Evolutionary conservation across 2,113 vertebrate genomes (phyloP).

Genomic region (Zosterops pallidus): DNA sequence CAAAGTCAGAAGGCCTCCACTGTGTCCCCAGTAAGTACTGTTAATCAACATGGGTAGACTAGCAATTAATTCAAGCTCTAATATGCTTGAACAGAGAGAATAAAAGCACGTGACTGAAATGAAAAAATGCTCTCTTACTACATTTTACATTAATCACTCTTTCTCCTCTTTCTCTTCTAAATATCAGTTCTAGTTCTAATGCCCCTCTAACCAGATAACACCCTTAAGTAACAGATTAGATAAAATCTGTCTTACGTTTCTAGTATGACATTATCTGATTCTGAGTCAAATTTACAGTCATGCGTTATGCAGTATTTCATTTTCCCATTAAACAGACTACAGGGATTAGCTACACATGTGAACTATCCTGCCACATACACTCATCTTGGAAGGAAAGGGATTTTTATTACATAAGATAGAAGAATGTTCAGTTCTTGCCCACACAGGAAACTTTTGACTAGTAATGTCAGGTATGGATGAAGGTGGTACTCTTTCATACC

Average conservation of each 20-base stretch:
- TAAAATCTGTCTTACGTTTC: background rate
- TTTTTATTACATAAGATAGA: constrained; percentile 31
- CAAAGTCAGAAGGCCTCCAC: background rate
- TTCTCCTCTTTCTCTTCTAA: background rate
- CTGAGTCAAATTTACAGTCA: background rate
- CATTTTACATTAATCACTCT: background rate
- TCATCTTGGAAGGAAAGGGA: constrained; percentile 7
- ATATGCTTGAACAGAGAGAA: background rate
- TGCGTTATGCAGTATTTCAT: background rate
- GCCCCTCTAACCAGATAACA: background rate
- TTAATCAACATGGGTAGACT: background rate
- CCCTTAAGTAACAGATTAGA: background rate
- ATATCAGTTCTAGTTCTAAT: background rate
- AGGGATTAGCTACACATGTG: background rate
- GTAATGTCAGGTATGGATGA: constrained; percentile 25
- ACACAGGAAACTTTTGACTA: constrained; percentile 49
- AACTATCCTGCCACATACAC: background rate
- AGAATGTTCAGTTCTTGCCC: constrained; percentile 32
- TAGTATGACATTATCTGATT: background rate
- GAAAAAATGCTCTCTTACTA: background rate
- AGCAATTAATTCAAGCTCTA: background rate
- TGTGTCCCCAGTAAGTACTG: background rate
- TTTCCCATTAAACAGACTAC: background rate
- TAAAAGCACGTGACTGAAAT: background rate
- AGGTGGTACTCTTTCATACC: background rate